These are phyloP conservation scores for Bombus ignitus DNA, from an alignment of 1,140 invertebrate species.

Conservation along the genomic window DNA sequence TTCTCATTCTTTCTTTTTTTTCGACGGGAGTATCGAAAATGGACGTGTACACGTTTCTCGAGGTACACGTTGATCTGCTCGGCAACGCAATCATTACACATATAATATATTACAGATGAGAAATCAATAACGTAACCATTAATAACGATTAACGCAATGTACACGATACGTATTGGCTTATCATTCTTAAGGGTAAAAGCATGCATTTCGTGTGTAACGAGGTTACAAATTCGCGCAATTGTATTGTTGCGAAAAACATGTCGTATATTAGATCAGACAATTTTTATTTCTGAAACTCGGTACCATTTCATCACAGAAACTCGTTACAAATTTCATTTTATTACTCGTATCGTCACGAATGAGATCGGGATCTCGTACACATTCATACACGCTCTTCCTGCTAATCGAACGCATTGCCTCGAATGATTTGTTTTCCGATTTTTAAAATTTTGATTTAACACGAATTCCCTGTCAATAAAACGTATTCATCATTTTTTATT, in stretches of 20 bases:
- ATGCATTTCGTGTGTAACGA: slow-evolving; percentile 26
- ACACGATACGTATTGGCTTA: slow-evolving; percentile 70
- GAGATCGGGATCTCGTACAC: slow-evolving; percentile 42
- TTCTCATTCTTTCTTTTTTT: background rate
- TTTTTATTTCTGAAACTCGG: slow-evolving; percentile 7
- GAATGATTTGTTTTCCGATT: background rate
- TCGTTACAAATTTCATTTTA: slow-evolving; percentile 15
- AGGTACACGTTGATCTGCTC: slow-evolving; percentile 1
- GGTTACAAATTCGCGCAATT: slow-evolving; percentile 42
- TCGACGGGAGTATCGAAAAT: background rate
- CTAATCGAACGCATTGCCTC: slow-evolving; percentile 23
- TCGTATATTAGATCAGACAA: background rate
- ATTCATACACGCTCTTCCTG: slow-evolving; percentile 9
- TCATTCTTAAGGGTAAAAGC: slow-evolving; percentile 46
- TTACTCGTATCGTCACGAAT: background rate
- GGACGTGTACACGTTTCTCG: background rate
- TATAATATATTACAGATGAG: slow-evolving; percentile 74
- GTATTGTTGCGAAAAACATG: background rate
- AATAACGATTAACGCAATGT: slow-evolving; percentile 76
- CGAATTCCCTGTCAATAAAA: slow-evolving; percentile 10
- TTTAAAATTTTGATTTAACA: slow-evolving; percentile 15
- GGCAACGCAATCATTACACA: slow-evolving; percentile 23
- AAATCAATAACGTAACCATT: slow-evolving; percentile 71
- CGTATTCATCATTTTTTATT: background rate
- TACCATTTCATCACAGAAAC: slow-evolving; percentile 40